phyloP scores from a whole-genome alignment of 2,797 vertebrate genomes.

The Bufotes viridis region DNA sequence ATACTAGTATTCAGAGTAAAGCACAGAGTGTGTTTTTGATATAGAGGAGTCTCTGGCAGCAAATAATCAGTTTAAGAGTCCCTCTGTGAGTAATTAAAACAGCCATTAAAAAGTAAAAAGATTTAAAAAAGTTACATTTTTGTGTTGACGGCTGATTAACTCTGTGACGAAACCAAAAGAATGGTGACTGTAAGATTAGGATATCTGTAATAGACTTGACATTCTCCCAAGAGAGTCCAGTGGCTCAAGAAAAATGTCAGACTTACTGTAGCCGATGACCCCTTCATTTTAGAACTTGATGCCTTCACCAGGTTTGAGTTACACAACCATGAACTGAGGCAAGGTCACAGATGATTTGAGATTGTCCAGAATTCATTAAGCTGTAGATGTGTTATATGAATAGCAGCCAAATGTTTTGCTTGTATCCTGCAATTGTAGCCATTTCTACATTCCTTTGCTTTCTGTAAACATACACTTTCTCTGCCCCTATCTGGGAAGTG shows the following conservation, averaged over 20 bases:
- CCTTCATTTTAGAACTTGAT: no score
- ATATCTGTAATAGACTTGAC: not conserved
- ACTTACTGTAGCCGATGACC: no score
- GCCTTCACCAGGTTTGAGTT: no score
- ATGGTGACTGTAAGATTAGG: not conserved
- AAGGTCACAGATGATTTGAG: no score
- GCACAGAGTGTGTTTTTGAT: constrained; percentile 21
- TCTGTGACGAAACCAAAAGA: not conserved
- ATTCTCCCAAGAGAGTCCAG: not conserved
- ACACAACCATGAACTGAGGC: no score
- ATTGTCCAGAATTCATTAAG: no score
- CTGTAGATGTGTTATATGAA: no score
- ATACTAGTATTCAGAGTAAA: constrained; percentile 33
- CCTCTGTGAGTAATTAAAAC: constrained; percentile 55
- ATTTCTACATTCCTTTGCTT: no score
- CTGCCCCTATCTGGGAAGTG: no score
- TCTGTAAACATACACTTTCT: no score
- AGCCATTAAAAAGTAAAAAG: constrained; percentile 41
- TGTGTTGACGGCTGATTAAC: constrained; percentile 33
- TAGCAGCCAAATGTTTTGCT: no score
- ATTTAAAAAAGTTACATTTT: not conserved
- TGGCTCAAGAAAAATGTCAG: not conserved
- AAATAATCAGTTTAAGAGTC: constrained; percentile 56
- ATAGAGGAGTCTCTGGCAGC: constrained; percentile 33
- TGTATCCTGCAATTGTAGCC: no score